phyloP scores from a whole-genome alignment of 2,888 invertebrate species.

The Calliopum simillimum region DNA sequence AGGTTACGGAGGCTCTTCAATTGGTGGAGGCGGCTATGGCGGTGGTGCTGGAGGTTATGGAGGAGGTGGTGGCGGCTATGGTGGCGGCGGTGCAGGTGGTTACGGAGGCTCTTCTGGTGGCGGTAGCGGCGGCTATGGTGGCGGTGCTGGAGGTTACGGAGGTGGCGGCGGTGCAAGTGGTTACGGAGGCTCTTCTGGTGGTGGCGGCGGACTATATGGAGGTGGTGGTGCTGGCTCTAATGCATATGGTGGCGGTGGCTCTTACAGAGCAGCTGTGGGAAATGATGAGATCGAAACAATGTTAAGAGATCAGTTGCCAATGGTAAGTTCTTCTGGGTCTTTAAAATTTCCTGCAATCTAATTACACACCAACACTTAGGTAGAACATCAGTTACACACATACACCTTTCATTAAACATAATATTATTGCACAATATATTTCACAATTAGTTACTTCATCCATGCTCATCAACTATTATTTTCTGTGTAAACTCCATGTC shows the following conservation, averaged over 20 bases:
- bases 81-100: conserved; percentile 27
- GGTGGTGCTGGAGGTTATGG: background rate
- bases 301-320: conserved; percentile 51
- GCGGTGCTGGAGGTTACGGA: conserved; percentile 21
- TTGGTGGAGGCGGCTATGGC: conserved; percentile 30
- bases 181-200: conserved; percentile 24
- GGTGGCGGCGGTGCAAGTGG: background rate
- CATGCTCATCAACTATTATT: conserved; percentile 56
- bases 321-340: conserved; percentile 51
- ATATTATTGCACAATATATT: conserved; percentile 1
- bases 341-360: too few relatives aligned
- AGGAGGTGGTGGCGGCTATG: conserved; percentile 40
- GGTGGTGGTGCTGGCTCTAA: conserved; percentile 33
- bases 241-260: conserved; percentile 42
- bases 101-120: conserved; percentile 18
- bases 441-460: conserved; percentile 46
- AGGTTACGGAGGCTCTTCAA: background rate
- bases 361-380: background rate
- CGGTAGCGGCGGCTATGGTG: conserved; percentile 33
- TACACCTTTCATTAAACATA: background rate
- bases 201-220: conserved; percentile 39
- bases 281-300: conserved; percentile 56
- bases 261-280: conserved; percentile 56
- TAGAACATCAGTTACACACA: background rate
- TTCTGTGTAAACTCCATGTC: conserved; percentile 53